These are phyloP conservation scores for Paramormyrops hopkinsi DNA, from an alignment of 2,797 vertebrate species.

Conservation along the genomic window DNA sequence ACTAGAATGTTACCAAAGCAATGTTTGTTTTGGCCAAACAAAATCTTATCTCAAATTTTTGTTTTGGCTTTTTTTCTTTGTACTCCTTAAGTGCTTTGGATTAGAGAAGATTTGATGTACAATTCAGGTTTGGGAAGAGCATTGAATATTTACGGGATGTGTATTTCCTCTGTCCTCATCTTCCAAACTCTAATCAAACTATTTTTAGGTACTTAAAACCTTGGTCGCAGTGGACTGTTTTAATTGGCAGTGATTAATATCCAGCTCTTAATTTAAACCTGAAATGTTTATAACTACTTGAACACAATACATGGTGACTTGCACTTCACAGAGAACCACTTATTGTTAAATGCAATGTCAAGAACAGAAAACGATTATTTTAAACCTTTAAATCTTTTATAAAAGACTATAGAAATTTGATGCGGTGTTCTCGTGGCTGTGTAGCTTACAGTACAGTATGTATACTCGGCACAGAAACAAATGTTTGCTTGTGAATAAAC, in stretches of 20 bases:
- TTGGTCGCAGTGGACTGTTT: not conserved
- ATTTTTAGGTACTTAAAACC: not conserved
- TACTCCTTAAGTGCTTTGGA: not conserved
- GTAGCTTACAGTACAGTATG: not conserved
- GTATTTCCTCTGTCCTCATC: not conserved
- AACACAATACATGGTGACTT: not conserved
- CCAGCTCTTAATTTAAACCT: not conserved
- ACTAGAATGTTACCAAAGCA: not conserved
- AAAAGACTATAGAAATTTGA: not conserved
- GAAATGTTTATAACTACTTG: not conserved
- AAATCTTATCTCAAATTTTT: not conserved
- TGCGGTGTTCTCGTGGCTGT: not conserved
- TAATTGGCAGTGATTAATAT: not conserved
- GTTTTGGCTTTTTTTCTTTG: slow-evolving; percentile 13
- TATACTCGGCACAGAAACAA: not conserved
- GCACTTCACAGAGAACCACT: not conserved
- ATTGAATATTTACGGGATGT: not conserved
- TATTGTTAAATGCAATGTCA: not conserved
- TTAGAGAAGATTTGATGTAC: not conserved
- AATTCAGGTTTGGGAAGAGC: not conserved
- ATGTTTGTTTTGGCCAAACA: not conserved
- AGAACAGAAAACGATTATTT: not conserved
- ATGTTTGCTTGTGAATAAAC: slow-evolving; percentile 4
- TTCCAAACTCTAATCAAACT: not conserved
- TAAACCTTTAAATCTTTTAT: not conserved